Conservation (phyloP, 2,797 vertebrate genomes). For the Cichlasoma orientale region DNA sequence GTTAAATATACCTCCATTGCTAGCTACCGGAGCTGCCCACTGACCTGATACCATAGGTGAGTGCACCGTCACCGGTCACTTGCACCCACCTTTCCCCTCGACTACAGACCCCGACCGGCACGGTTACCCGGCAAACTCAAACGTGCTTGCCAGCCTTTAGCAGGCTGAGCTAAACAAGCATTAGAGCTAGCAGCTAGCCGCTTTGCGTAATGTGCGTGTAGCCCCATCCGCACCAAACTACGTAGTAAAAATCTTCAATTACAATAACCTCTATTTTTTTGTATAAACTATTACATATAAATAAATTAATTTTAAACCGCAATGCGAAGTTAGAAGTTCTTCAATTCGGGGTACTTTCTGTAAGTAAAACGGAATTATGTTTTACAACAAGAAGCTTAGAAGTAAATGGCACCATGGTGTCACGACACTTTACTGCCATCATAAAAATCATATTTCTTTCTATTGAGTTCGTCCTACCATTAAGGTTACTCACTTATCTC, state of each 20-base stretch:
- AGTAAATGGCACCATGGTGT: background rate
- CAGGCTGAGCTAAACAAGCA: background rate
- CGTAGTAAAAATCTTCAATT: background rate
- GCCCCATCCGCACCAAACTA: background rate
- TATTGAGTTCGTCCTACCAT: background rate
- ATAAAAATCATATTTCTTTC: background rate
- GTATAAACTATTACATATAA: background rate
- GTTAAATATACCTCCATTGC: background rate
- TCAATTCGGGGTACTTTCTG: background rate
- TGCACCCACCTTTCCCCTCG: background rate
- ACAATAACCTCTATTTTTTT: background rate
- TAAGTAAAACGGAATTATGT: background rate
- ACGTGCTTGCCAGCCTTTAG: background rate
- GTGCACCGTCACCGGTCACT: background rate
- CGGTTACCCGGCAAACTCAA: background rate
- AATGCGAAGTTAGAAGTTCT: background rate
- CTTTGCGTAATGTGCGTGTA: background rate
- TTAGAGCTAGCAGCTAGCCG: background rate
- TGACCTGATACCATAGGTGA: background rate
- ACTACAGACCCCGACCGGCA: background rate
- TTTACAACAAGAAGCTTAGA: background rate
- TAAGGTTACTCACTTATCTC: constrained; percentile 75
- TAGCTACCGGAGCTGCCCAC: background rate
- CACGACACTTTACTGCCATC: background rate
- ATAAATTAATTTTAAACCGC: background rate